Evolutionary conservation across 2,888 invertebrate species (phyloP).

Genomic region (Limulus polyphemus): DNA sequence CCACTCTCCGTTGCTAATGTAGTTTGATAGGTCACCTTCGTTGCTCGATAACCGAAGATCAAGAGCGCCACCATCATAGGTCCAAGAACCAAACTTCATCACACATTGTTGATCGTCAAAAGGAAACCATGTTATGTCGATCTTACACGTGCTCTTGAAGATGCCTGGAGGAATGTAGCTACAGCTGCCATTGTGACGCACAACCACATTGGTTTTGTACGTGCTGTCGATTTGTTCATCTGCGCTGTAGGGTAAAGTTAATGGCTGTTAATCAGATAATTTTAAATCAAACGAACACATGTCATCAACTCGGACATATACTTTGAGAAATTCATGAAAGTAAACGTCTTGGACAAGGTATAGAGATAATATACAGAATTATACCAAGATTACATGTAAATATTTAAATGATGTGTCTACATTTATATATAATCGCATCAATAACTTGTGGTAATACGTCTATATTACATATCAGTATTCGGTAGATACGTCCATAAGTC

Average conservation of each 20-base stretch:
- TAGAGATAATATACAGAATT: no score
- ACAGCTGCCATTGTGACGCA: conserved; percentile 86
- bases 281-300: no score
- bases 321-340: no score
- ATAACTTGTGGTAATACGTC: no score
- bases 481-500: no score
- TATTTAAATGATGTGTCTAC: no score
- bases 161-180: conserved; percentile 93
- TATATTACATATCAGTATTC: no score
- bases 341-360: no score
- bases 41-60: conserved; percentile 91
- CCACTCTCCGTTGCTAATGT: conserved; percentile 99
- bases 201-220: conserved; percentile 95
- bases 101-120: conserved; percentile 98
- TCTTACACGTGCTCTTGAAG: conserved; percentile 97
- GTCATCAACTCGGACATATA: no score
- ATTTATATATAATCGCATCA: no score
- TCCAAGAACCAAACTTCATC: conserved; percentile 99
- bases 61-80: conserved; percentile 89
- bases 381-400: no score
- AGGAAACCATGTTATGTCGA: conserved; percentile 99
- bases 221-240: conserved; percentile 99
- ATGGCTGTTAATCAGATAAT: no score
- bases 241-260: conserved; percentile 50
- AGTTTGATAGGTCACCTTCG: conserved; percentile 88